Percentiles rank a stretch among this genome's conserved stretches.
These are phyloP conservation scores for Struthidea cinerea DNA, from an alignment of 2,113 vertebrate species.

Conservation along the genomic window DNA sequence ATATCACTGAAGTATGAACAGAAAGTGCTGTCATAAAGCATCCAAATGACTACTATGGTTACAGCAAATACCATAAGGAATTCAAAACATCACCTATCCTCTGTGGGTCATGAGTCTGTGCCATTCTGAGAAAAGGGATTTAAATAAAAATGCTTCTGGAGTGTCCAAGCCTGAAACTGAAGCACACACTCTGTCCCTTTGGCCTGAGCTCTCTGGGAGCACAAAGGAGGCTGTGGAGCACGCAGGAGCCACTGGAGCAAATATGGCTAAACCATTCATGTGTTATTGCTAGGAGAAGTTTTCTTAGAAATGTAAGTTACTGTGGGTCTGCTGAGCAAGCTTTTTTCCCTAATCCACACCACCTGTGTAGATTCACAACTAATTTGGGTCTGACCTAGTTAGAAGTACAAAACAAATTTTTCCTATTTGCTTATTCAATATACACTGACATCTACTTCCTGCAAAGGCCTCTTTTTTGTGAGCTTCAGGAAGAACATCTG, in stretches of 20 bases:
- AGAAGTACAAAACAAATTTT: background rate
- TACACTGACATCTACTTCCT: background rate
- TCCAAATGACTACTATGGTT: background rate
- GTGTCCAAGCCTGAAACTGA: background rate
- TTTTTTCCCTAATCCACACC: slow-evolving; percentile 23
- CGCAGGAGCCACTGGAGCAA: background rate
- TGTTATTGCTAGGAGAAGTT: background rate
- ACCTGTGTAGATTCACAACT: background rate
- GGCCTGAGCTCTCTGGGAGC: background rate
- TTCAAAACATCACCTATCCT: background rate
- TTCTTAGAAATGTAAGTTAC: background rate
- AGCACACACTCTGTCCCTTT: background rate
- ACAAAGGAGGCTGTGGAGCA: background rate
- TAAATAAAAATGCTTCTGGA: background rate
- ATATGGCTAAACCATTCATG: background rate
- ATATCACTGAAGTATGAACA: background rate
- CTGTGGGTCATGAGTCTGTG: background rate
- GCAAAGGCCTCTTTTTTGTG: background rate
- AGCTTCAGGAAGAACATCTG: background rate
- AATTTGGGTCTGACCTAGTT: slow-evolving; percentile 42
- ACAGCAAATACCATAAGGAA: background rate
- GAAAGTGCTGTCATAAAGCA: background rate
- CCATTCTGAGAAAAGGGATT: background rate
- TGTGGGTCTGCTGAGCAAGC: slow-evolving; percentile 39
- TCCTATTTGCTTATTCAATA: slow-evolving; percentile 19